Conservation (phyloP, 2,113 vertebrate genomes). For the Phocoena sinus region DNA sequence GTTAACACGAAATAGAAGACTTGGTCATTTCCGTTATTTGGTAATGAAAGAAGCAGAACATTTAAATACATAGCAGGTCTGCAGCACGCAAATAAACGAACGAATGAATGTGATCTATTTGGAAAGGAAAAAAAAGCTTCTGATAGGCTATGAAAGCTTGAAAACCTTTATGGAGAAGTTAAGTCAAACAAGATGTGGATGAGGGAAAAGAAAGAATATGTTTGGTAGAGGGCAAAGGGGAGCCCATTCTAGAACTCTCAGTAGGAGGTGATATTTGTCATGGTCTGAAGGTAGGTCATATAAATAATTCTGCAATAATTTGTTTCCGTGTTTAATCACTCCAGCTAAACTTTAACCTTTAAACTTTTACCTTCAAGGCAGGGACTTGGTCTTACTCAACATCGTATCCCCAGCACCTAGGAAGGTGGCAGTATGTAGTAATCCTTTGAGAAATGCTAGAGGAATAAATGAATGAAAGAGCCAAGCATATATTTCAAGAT, state of each 20-base stretch:
- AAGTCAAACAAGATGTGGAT: neutral
- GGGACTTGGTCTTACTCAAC: neutral
- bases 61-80: neutral
- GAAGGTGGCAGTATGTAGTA: neutral
- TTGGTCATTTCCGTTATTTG: neutral
- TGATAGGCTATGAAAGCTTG: neutral
- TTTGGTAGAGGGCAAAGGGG: neutral
- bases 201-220: neutral
- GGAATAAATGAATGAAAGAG: neutral
- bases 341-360: neutral
- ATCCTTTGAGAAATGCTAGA: neutral
- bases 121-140: neutral
- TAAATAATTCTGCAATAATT: neutral
- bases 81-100: neutral
- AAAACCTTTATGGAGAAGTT: neutral
- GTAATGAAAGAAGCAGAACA: neutral
- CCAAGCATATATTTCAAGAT: neutral
- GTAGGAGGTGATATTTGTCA: neutral
- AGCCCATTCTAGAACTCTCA: neutral
- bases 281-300: neutral
- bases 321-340: neutral
- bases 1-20: neutral
- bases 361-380: neutral
- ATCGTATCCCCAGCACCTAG: neutral
- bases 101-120: neutral